These are phyloP conservation scores for Mobula birostris DNA, from an alignment of 2,113 vertebrate species.

Conservation along the genomic window DNA sequence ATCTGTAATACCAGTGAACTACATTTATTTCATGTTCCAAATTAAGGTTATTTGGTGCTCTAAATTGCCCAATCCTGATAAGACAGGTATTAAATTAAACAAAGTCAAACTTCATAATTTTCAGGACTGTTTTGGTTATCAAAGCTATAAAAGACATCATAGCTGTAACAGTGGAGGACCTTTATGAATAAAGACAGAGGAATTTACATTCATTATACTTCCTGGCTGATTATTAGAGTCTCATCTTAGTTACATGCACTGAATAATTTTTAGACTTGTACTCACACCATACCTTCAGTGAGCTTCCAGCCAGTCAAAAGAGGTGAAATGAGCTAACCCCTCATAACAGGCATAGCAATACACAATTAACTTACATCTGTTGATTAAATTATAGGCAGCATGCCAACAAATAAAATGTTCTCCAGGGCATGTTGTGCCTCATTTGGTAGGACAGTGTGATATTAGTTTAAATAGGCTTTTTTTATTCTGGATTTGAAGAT, in stretches of 20 bases:
- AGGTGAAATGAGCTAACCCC: too few species aligned
- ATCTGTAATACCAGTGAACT: not conserved
- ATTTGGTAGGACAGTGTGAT: not conserved
- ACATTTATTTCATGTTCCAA: not conserved
- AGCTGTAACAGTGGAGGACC: not conserved
- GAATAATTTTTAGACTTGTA: not conserved
- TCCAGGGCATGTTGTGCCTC: not conserved
- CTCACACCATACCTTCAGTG: not conserved
- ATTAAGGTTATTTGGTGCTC: conserved; percentile 24
- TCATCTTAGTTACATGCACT: not conserved
- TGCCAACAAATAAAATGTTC: too few species aligned
- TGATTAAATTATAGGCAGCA: too few species aligned
- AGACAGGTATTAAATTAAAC: conserved; percentile 14
- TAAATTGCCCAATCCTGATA: not conserved
- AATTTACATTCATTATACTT: not conserved
- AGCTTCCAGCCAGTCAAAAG: not conserved
- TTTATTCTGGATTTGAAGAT: not conserved
- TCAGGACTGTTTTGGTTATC: not conserved
- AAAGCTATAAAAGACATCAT: not conserved
- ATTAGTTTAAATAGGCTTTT: not conserved
- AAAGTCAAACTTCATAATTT: conserved; percentile 1
- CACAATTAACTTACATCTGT: too few species aligned
- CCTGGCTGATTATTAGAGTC: not conserved
- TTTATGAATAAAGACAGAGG: conserved; percentile 2
- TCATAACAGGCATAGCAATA: not conserved